A percentile compares a stretch with the other conserved stretches of the same genome.
phyloP scores from a whole-genome alignment of 2,888 invertebrate genomes.

The Alentia gelatinosa region DNA sequence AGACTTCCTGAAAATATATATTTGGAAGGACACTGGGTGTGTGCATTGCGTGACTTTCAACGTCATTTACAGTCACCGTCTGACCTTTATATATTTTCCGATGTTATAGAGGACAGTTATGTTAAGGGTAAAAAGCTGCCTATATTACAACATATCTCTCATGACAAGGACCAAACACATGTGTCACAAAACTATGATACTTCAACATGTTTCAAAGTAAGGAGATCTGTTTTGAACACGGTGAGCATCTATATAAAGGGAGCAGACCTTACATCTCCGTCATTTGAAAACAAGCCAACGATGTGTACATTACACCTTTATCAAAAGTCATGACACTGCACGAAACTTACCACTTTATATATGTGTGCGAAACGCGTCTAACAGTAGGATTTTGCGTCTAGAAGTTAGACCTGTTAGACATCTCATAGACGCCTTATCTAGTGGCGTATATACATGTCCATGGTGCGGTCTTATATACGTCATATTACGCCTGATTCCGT shows the following conservation, averaged over 20 bases:
- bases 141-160: background rate
- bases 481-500: background rate
- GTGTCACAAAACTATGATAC: background rate
- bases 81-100: background rate
- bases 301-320: conserved; percentile 30
- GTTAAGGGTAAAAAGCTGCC: background rate
- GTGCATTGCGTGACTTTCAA: background rate
- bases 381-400: too few species aligned
- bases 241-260: background rate
- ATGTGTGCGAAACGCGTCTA: too few species aligned
- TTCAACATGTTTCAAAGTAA: background rate
- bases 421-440: too few species aligned
- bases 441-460: too few species aligned
- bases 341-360: too few species aligned
- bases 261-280: background rate
- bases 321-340: too few species aligned
- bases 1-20: background rate
- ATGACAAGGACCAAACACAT: background rate
- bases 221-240: background rate
- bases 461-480: too few species aligned
- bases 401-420: too few species aligned
- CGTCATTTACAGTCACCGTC: background rate
- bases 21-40: background rate
- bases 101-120: background rate
- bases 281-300: background rate